Evolutionary conservation across 2,888 invertebrate genomes (phyloP), one percentile per base, ranked within the genome.

Genomic region (Pandemis corylana): DNA sequence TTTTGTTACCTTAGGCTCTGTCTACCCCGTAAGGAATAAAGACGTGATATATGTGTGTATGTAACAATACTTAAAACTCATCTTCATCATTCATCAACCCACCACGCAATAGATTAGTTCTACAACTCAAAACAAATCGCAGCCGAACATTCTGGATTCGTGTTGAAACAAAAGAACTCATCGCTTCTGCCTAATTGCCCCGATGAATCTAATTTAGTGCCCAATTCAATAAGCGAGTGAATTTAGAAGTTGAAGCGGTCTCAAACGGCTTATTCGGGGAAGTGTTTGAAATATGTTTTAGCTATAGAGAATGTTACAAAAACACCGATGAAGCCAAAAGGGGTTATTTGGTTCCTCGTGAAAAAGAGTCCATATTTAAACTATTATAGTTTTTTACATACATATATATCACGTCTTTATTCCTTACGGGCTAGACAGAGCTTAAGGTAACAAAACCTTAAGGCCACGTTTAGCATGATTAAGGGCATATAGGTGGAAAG

Each of bases 171-270:
- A 75, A 67, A 70, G 70, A 75, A 71, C 66, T 63, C 75, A 70
- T 72, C 68, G 72, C 69, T 66, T 65, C 62, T 69, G 44, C 36
- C 62, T 75, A 75, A 75, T 71, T 71, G 70, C 72, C 72, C 75
- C 76, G 76, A 78, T 78, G 73, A 76, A 74, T 76, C 65, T 72
- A 76, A 79, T 79, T 78, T 75, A 73, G 71, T 75, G 64, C 71
- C 71, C 65, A 76, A 78, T 77, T 78, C 79, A 78, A 78, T 79
- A 78, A 78, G 66, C 76, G 77, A 79, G 71, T 77, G 68, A 77
- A 77, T 77, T 76, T 76, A 76, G 77, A 77, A 77, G 72, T 78
- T 76, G 53, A 71, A 77, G 77, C 71, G 76, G 75, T 62, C 51
- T 28, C 53, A 66, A 61, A 63, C n/a, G 28, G 42, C 59, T 49